Evolutionary conservation across 2,113 vertebrate genomes (phyloP).

Genomic region (Trematocara macrostoma): DNA sequence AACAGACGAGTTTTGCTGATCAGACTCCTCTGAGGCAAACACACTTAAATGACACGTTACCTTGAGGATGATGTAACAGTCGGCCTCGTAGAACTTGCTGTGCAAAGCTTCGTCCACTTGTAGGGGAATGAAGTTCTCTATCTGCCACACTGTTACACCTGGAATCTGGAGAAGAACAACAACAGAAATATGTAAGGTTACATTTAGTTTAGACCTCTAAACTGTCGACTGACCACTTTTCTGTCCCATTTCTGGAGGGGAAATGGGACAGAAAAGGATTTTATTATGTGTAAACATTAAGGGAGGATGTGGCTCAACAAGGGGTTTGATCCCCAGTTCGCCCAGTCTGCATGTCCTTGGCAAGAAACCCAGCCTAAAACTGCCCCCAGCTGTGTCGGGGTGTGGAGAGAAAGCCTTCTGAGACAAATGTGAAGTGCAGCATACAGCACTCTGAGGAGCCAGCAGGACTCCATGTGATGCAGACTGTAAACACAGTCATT

Average conservation of each 20-base stretch:
- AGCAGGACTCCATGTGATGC: neutral
- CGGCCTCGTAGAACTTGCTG: conserved; percentile 93
- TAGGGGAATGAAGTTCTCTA: conserved; percentile 90
- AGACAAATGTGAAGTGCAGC: neutral
- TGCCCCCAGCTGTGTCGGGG: neutral
- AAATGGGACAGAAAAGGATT: neutral
- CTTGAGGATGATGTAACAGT: conserved; percentile 97
- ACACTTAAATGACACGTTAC: conserved; percentile 46
- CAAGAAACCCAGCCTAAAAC: neutral
- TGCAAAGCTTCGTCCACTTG: conserved; percentile 87
- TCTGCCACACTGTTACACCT: conserved; percentile 88
- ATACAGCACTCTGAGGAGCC: neutral
- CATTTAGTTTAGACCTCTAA: neutral
- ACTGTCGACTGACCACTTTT: neutral
- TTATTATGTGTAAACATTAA: neutral
- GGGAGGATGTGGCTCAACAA: neutral
- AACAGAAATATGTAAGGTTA: neutral
- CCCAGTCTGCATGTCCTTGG: neutral
- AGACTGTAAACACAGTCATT: neutral
- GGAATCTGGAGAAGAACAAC: conserved; percentile 67
- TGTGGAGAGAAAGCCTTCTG: neutral
- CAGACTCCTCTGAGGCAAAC: neutral
- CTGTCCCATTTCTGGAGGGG: neutral
- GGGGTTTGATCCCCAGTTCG: neutral
- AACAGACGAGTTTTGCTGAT: neutral